Base-by-base conservation (phyloP, 2,888 invertebrate genomes). In the Itoplectis maculator region DNA sequence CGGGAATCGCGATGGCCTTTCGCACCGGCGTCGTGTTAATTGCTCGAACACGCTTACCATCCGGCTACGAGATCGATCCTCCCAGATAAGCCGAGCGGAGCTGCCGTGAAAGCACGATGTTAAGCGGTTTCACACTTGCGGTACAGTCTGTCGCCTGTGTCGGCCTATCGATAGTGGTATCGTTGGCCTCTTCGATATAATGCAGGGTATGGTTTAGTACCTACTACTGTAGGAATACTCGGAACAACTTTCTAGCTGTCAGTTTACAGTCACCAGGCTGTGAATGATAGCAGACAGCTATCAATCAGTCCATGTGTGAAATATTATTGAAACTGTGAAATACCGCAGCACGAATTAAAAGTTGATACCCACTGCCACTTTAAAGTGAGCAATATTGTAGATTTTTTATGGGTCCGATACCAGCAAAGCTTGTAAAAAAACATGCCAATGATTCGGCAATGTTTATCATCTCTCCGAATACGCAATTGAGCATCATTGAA, bases 1-100 rank as follows among this genome's bases (percentile, higher is more conserved):
- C 59, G 29, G 72, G 15, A 59, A 72, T 72, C 45, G 59, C 59
- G 59, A 18, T 45, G 45, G 59, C 45, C 72, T 59, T 59, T 59
- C 29, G n/a, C 3, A 3, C 29, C 29, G 35, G 35, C 29, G 23
- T 18, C 42, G 56, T 11, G 59, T 72, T 72, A 72, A 72, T 72
- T 72, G 59, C 72, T 59, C 59, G 56, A 59, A 18, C 47, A 29
- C 29, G 29, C 59, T 59, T 47, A 20, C 59, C 59, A 42, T 15
- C 42, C 18, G 11, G 59, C 59, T 23, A 72, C 56, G n/a, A 72
- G 45, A 72, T 59, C 72, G 59, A 56, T 72, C 18, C 35, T 11
- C 29, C 13, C 9, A 11, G 72, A 72, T 45, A 70, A 70, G 45
- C 29, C 15, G 6, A 42, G 15, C n/a, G 29, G 15, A 56, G 15